Conservation (phyloP, 2,888 invertebrate genomes). For the Melanchra persicariae region DNA sequence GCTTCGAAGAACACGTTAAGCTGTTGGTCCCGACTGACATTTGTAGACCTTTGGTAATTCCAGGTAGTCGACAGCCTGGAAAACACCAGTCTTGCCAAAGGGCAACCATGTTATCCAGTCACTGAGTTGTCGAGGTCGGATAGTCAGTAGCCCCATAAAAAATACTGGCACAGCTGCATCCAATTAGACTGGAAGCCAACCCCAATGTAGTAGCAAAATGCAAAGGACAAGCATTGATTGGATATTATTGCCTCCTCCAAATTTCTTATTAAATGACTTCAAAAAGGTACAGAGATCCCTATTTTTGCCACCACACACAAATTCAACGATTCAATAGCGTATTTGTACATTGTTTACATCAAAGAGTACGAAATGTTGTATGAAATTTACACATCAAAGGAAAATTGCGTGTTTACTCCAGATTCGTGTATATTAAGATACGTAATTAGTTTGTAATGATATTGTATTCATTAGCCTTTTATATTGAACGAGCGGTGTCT, state of each 20-base stretch:
- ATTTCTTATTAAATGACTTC: neutral
- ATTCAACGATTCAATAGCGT: constrained; percentile 29
- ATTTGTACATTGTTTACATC: constrained; percentile 32
- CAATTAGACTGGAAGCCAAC: no score
- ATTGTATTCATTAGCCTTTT: constrained; percentile 40
- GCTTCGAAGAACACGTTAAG: no score
- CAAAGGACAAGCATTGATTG: neutral
- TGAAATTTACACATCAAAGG: constrained; percentile 49
- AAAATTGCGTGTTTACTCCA: neutral
- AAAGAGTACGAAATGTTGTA: constrained; percentile 37
- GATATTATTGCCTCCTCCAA: neutral
- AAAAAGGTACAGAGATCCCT: constrained; percentile 1
- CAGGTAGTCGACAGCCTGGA: no score
- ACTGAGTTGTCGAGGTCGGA: no score
- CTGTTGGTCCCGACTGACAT: no score
- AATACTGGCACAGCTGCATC: no score
- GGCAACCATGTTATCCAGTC: no score
- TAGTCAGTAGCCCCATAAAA: no score
- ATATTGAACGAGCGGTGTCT: neutral
- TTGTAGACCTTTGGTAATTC: neutral
- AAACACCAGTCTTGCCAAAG: no score
- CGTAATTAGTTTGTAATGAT: constrained; percentile 39
- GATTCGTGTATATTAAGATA: constrained; percentile 5
- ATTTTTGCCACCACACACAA: constrained; percentile 17
- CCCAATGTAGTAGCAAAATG: no score